Percentiles rank a stretch among this genome's conserved stretches.
Evolutionary conservation across 2,888 invertebrate genomes (phyloP).

Genomic region (Ectobius pallidus): DNA sequence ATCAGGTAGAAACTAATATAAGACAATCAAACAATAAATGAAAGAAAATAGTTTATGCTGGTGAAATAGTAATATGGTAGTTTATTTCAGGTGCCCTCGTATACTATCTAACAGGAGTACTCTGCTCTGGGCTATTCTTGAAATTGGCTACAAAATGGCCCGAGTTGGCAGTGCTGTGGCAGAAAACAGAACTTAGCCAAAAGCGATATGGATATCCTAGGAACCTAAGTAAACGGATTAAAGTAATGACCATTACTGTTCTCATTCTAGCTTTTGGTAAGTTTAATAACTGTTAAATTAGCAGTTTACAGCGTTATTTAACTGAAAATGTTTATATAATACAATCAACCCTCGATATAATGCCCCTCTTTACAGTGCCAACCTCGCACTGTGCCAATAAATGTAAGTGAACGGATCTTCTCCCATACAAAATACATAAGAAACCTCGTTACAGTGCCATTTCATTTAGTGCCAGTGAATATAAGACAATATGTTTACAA

Average conservation of each 20-base stretch:
- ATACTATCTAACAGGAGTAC: neutral
- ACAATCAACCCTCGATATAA: too few relatives aligned
- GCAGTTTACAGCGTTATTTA: too few relatives aligned
- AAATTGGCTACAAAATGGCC: constrained; percentile 62
- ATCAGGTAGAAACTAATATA: neutral
- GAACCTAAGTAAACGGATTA: constrained; percentile 13
- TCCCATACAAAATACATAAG: too few relatives aligned
- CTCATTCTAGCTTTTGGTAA: constrained; percentile 22
- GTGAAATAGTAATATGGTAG: neutral
- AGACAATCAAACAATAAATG: neutral
- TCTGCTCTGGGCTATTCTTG: constrained; percentile 54
- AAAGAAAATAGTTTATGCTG: neutral
- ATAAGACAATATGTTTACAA: too few relatives aligned
- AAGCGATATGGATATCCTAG: constrained; percentile 22
- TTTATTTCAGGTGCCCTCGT: constrained; percentile 3
- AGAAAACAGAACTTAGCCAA: constrained; percentile 5
- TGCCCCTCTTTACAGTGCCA: too few relatives aligned
- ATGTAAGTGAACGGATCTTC: too few relatives aligned
- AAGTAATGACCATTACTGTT: constrained; percentile 7
- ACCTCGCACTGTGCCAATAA: too few relatives aligned
- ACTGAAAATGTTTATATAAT: too few relatives aligned
- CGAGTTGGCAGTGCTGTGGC: constrained; percentile 53
- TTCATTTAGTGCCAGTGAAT: too few relatives aligned
- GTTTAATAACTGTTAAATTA: too few relatives aligned
- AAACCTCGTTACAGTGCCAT: too few relatives aligned